Base-by-base conservation (phyloP, 2,888 invertebrate genomes). In the Drosophila incognita region DNA sequence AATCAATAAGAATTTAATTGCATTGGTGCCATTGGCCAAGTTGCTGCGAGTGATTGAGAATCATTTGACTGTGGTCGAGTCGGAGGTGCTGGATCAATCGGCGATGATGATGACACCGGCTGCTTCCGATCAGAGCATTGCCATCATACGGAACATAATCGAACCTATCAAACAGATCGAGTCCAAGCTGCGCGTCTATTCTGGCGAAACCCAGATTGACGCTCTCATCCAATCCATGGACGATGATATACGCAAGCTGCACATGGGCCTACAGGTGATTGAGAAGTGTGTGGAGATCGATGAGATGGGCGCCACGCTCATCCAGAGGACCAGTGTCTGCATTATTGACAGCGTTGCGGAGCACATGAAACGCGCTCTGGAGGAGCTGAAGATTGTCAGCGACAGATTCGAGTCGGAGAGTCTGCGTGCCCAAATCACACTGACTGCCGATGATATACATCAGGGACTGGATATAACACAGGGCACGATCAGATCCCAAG, bases 281-380 rank as follows among this genome's bases (percentile, higher is more conserved):
- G 95, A 96, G 91, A 95, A 95, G 90, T 96, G 96, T 86, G 94
- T 95, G 42, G 95, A 95, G 82, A 94, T 95, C 78, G 95, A 95
- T 91, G 95, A 95, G 79, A 95, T 95, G 42, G 95, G 95, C 15
- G 95, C 95, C 63, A 96, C 96, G 0, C 92, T 96, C 11, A 95
- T 96, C 2, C 95, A 96, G 87, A 94, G 95, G 87, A 96, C 96
- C 0, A 96, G 96, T 90, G 94, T 95, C 18, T 95, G 95, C 80
- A 94, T 96, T 69, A 93, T 96, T 65, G 95, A 95, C 81, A 94
- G 94, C 31, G 94, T 95, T 67, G 94, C 95, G 4, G 92, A 93
- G 53, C 94, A 95, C 74, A 92, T 96, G 75, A 94, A 95, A 56
- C 93, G 94, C 54, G 92, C 94, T 7, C 92, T 96, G 57, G 93